These are phyloP conservation scores for Cremastobaeus sp. DNA, from an alignment of 2,888 invertebrate genomes.

Conservation along the genomic window DNA sequence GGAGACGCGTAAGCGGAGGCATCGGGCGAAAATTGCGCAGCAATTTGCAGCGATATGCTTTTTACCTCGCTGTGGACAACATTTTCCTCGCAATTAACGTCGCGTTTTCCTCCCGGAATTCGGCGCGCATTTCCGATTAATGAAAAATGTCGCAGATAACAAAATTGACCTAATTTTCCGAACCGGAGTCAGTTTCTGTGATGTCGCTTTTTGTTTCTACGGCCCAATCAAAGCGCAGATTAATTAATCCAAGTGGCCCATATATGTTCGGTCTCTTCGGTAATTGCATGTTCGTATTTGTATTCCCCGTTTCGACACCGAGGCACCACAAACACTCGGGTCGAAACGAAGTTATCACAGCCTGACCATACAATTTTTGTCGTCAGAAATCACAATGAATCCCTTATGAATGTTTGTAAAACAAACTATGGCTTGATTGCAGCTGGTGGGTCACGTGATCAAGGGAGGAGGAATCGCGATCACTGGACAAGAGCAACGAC, in stretches of 20 bases:
- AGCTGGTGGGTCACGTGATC: constrained; percentile 88
- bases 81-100: background rate
- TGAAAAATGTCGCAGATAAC: background rate
- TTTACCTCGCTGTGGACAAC: background rate
- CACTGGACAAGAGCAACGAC: constrained; percentile 86
- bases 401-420: background rate
- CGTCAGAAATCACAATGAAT: too few relatives aligned
- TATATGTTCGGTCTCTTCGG: constrained; percentile 9
- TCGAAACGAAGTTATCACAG: background rate
- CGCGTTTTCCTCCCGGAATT: too few relatives aligned
- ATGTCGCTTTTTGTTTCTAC: constrained; percentile 3
- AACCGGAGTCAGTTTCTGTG: constrained; percentile 1
- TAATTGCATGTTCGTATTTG: background rate
- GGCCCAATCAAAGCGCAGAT: constrained; percentile 3
- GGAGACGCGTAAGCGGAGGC: background rate
- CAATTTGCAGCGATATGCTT: constrained; percentile 12
- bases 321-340: background rate
- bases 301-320: background rate
- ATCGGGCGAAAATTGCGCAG: constrained; percentile 11
- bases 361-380: background rate
- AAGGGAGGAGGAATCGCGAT: constrained; percentile 87
- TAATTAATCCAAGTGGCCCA: constrained; percentile 13
- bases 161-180: too few relatives aligned
- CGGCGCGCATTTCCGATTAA: background rate
- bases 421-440: constrained; percentile 65